A percentile compares a stretch with the other conserved stretches of the same genome.
phyloP scores from a whole-genome alignment of 1,140 invertebrate genomes.

The silkworm (Bombyx mori) region DNA sequence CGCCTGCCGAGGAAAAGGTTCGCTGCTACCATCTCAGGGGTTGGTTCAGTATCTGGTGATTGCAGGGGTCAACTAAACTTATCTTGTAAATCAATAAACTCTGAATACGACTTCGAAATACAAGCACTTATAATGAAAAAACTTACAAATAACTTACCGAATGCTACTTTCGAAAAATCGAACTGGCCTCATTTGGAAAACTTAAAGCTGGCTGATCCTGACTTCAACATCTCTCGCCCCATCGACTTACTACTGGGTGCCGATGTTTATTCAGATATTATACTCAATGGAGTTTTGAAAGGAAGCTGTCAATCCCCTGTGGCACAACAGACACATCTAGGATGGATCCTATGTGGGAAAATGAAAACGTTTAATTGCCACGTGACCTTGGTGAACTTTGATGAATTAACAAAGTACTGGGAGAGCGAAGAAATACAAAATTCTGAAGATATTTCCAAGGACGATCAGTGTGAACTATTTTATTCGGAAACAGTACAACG shows the following conservation, averaged over 20 bases:
- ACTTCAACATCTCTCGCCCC: slow-evolving; percentile 17
- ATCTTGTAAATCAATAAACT: slow-evolving; percentile 8
- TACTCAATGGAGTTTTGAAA: slow-evolving; percentile 20
- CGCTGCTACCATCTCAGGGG: slow-evolving; percentile 12
- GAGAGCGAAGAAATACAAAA: too few relatives aligned
- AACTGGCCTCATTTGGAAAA: slow-evolving; percentile 12
- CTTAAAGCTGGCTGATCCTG: slow-evolving; percentile 20
- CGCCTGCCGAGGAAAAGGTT: slow-evolving; percentile 10
- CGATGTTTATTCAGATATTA: slow-evolving; percentile 18
- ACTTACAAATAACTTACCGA: slow-evolving; percentile 21
- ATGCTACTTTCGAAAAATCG: slow-evolving; percentile 13
- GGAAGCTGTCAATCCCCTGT: slow-evolving; percentile 7
- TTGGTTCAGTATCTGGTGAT: slow-evolving; percentile 14
- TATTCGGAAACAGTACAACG: slow-evolving; percentile 14
- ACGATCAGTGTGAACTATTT: slow-evolving; percentile 13
- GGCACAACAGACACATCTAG: slow-evolving; percentile 23
- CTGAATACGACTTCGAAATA: slow-evolving; percentile 13
- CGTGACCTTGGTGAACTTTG: slow-evolving; percentile 9
- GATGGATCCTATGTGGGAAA: slow-evolving; percentile 23
- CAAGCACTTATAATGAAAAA: slow-evolving; percentile 21
- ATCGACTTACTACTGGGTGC: slow-evolving; percentile 21
- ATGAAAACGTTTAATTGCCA: too few relatives aligned
- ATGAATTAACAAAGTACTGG: slow-evolving; percentile 8
- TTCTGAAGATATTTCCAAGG: slow-evolving; percentile 11
- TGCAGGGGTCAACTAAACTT: slow-evolving; percentile 18